Evolutionary conservation across 2,797 vertebrate species (phyloP).

Genomic region (Phrynocephalus vlangalii): DNA sequence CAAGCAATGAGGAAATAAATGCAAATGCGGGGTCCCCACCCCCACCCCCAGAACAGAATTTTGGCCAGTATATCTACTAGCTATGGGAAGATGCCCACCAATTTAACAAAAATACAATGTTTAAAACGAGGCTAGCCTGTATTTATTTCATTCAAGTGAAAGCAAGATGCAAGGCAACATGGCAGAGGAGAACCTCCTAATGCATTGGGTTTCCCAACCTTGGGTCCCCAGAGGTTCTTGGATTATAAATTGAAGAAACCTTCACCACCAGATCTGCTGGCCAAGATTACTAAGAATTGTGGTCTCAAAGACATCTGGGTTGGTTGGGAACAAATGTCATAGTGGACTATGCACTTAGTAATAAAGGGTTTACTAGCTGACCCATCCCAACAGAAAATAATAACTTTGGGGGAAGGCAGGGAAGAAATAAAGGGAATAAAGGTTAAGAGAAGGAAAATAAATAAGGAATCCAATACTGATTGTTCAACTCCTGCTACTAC

Average conservation of each 20-base stretch:
- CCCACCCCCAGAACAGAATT: too few relatives aligned
- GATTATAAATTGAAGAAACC: too few relatives aligned
- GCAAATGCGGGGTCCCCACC: too few relatives aligned
- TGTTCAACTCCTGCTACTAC: constrained; percentile 69
- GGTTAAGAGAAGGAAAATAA: neutral
- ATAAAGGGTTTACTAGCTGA: neutral
- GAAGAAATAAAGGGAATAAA: neutral
- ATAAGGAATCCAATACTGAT: constrained; percentile 28
- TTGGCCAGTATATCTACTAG: neutral
- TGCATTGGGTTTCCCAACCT: too few relatives aligned
- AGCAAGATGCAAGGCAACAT: neutral
- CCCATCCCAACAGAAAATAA: neutral
- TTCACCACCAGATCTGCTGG: too few relatives aligned
- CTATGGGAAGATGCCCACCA: neutral
- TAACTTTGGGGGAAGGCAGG: too few relatives aligned
- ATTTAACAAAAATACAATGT: neutral
- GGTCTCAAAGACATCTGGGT: too few relatives aligned
- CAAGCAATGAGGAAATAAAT: too few relatives aligned
- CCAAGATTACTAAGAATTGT: too few relatives aligned
- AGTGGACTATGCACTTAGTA: neutral
- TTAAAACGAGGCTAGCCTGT: neutral
- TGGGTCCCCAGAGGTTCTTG: too few relatives aligned
- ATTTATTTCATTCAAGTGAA: neutral
- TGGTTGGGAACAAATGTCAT: neutral
- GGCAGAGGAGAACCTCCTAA: neutral